Evolutionary conservation across 2,888 invertebrate species (phyloP).

Genomic region (Andrena fulva): DNA sequence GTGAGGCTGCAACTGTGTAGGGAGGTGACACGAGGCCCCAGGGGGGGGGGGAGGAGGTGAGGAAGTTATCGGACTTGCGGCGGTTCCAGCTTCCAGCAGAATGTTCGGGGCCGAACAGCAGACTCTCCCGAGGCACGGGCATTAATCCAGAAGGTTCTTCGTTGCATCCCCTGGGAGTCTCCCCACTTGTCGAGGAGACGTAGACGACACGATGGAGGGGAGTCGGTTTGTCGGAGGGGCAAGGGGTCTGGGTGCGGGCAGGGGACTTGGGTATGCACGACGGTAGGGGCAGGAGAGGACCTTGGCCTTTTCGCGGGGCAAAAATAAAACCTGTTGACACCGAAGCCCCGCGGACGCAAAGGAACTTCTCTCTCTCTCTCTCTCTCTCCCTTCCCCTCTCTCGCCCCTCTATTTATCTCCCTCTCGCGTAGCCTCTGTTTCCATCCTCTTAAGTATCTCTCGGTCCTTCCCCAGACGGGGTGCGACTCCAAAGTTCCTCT

Average conservation of each 20-base stretch:
- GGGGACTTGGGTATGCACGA: slow-evolving; percentile 63
- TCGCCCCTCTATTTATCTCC: slow-evolving; percentile 36
- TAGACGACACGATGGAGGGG: slow-evolving; percentile 50
- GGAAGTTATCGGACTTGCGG: slow-evolving; percentile 20
- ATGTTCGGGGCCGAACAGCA: slow-evolving; percentile 20
- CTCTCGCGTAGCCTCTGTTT: slow-evolving; percentile 38
- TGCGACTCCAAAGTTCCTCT: slow-evolving; percentile 44
- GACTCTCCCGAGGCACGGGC: slow-evolving; percentile 44
- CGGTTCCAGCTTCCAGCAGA: slow-evolving; percentile 1
- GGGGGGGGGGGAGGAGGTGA: background rate
- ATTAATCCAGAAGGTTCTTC: slow-evolving; percentile 72
- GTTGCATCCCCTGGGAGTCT: slow-evolving; percentile 67
- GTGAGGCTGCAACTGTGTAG: background rate
- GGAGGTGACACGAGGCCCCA: background rate
- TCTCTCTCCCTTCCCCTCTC: background rate
- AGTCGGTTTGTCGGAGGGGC: slow-evolving; percentile 32
- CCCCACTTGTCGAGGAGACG: slow-evolving; percentile 52
- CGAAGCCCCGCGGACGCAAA: slow-evolving; percentile 79
- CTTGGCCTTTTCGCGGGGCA: slow-evolving; percentile 82
- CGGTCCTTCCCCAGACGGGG: slow-evolving; percentile 12
- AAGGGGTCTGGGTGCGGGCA: slow-evolving; percentile 47
- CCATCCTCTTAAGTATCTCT: slow-evolving; percentile 49
- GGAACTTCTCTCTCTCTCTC: slow-evolving; percentile 58
- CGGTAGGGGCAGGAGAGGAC: slow-evolving; percentile 77
- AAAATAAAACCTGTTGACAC: slow-evolving; percentile 82